Percentiles rank a stretch among this genome's conserved stretches.
phyloP scores from a whole-genome alignment of 2,113 vertebrate species.

The Promerops cafer region DNA sequence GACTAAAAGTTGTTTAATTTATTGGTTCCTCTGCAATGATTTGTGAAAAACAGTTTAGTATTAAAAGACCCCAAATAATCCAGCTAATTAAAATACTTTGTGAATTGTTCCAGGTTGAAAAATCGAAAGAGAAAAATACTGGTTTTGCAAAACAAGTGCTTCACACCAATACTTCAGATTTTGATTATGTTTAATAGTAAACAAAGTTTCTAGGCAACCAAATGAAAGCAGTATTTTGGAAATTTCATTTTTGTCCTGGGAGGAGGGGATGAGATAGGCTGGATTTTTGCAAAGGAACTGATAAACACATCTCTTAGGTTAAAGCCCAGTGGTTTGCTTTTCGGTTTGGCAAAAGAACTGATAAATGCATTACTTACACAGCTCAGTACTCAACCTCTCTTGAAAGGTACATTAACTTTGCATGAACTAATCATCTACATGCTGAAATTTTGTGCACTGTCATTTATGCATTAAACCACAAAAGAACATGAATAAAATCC shows the following conservation, averaged over 20 bases:
- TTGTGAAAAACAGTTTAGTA: neutral
- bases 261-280: neutral
- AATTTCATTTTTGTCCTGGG: neutral
- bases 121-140: neutral
- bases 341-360: neutral
- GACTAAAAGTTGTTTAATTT: neutral
- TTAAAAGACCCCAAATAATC: fast-evolving
- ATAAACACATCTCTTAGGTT: neutral
- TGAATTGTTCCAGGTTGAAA: neutral
- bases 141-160: neutral
- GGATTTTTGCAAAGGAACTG: neutral
- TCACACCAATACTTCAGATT: neutral
- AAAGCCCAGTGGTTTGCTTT: neutral
- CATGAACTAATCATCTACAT: slow-evolving; percentile 30
- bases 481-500: slow-evolving; percentile 3
- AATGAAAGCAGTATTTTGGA: neutral
- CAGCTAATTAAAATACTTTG: neutral
- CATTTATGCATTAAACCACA: slow-evolving; percentile 38
- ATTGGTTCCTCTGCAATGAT: neutral
- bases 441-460: slow-evolving; percentile 6
- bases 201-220: neutral
- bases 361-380: slow-evolving; percentile 13
- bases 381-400: neutral
- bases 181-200: neutral
- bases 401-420: slow-evolving; percentile 47